phyloP scores from a whole-genome alignment of 1,140 invertebrate species.

The Drosophila busckii region DNA sequence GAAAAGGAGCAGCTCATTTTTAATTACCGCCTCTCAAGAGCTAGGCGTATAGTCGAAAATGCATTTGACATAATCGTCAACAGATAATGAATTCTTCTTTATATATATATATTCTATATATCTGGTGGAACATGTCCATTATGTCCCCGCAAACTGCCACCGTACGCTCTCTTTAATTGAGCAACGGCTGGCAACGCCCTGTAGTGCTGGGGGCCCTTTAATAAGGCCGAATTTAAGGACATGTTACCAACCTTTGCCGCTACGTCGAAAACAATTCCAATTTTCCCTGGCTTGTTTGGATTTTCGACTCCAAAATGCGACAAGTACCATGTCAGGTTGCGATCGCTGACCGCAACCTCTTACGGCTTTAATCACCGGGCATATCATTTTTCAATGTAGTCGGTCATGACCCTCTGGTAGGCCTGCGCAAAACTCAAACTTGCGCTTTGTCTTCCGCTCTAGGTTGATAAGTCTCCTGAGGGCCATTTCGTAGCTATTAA shows the following conservation, averaged over 20 bases:
- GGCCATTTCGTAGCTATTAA: background rate
- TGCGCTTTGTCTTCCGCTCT: slow-evolving; percentile 1
- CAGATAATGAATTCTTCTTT: slow-evolving; percentile 9
- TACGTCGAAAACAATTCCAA: background rate
- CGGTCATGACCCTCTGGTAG: background rate
- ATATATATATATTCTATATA: too few species aligned
- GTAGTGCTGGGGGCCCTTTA: slow-evolving; percentile 1
- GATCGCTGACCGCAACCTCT: background rate
- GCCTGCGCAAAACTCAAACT: background rate
- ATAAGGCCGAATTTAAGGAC: slow-evolving; percentile 4
- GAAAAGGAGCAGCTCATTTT: slow-evolving; percentile 58
- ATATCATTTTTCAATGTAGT: background rate
- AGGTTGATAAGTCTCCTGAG: slow-evolving; percentile 1
- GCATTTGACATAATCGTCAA: slow-evolving; percentile 54
- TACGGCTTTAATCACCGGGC: background rate
- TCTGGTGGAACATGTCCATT: background rate
- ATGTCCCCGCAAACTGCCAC: background rate
- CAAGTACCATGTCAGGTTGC: background rate
- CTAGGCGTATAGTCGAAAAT: slow-evolving; percentile 79
- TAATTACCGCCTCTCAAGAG: slow-evolving; percentile 69
- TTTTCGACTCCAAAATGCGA: slow-evolving; percentile 7
- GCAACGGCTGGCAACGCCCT: slow-evolving; percentile 1
- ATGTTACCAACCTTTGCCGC: slow-evolving; percentile 1
- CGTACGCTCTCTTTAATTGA: background rate
- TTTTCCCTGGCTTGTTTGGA: slow-evolving; percentile 6